Conservation (phyloP, 2,888 invertebrate species). For the Cantharis flavilabris region DNA sequence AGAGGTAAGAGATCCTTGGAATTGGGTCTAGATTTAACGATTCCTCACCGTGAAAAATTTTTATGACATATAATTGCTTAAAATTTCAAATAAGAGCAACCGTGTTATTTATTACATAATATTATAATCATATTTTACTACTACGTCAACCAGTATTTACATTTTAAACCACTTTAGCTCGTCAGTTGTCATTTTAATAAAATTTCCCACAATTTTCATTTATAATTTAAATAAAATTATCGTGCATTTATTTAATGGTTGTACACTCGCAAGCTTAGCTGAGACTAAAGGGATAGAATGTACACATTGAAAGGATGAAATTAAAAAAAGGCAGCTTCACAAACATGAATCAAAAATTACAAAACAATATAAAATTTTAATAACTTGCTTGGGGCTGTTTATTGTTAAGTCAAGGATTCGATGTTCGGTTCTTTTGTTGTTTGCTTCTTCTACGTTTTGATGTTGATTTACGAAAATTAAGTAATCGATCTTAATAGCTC, state of each 20-base stretch:
- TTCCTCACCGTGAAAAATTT: constrained; percentile 18
- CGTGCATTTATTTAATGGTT: background rate
- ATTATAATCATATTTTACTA: background rate
- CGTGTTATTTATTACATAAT: background rate
- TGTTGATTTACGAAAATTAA: background rate
- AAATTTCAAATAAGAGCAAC: background rate
- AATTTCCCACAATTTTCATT: background rate
- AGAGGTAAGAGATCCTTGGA: constrained; percentile 20
- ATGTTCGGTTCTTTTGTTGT: background rate
- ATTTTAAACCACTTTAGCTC: background rate
- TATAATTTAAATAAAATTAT: background rate
- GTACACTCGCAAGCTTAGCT: background rate
- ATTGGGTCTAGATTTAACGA: constrained; percentile 5
- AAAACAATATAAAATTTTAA: background rate
- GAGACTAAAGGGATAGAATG: too few relatives aligned
- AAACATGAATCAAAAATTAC: background rate
- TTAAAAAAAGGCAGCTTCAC: too few relatives aligned
- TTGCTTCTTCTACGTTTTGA: background rate
- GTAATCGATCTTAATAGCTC: too few relatives aligned
- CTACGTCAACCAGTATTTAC: background rate
- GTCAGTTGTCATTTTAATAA: background rate
- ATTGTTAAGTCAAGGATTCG: background rate
- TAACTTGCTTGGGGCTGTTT: background rate
- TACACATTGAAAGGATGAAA: too few relatives aligned
- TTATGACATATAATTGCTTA: background rate